These are phyloP conservation scores for Esox masquinongy DNA, from an alignment of 2,797 vertebrate genomes.

Conservation along the genomic window DNA sequence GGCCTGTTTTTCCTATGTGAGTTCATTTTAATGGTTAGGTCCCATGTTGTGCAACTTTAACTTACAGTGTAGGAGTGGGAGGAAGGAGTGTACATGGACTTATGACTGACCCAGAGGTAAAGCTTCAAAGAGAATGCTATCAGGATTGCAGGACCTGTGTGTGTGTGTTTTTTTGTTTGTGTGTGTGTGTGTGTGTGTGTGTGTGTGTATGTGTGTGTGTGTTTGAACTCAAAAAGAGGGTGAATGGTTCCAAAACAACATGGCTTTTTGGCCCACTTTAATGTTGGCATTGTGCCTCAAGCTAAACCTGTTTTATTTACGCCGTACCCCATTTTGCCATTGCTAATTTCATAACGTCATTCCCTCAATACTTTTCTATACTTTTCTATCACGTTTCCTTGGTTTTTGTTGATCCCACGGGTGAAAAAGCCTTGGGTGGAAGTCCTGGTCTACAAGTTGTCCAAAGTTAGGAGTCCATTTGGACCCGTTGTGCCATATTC, in stretches of 20 bases:
- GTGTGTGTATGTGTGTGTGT: conserved; percentile 20
- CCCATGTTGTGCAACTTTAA: conserved; percentile 39
- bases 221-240: too few species aligned
- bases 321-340: too few species aligned
- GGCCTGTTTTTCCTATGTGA: background rate
- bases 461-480: too few species aligned
- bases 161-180: conserved; percentile 27
- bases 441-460: too few species aligned
- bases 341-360: too few species aligned
- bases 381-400: too few species aligned
- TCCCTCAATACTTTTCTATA: too few species aligned
- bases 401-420: too few species aligned
- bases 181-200: conserved; percentile 35
- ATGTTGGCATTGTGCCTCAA: background rate
- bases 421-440: too few species aligned
- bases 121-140: conserved; percentile 60
- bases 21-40: background rate
- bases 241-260: background rate
- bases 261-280: background rate
- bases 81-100: conserved; percentile 55
- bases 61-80: conserved; percentile 30
- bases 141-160: conserved; percentile 28
- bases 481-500: too few species aligned
- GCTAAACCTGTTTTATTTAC: background rate
- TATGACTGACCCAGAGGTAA: conserved; percentile 62